A percentile compares a stretch with the other conserved stretches of the same genome.
phyloP scores from a whole-genome alignment of 2,797 vertebrate species.

The Gila robusta region DNA sequence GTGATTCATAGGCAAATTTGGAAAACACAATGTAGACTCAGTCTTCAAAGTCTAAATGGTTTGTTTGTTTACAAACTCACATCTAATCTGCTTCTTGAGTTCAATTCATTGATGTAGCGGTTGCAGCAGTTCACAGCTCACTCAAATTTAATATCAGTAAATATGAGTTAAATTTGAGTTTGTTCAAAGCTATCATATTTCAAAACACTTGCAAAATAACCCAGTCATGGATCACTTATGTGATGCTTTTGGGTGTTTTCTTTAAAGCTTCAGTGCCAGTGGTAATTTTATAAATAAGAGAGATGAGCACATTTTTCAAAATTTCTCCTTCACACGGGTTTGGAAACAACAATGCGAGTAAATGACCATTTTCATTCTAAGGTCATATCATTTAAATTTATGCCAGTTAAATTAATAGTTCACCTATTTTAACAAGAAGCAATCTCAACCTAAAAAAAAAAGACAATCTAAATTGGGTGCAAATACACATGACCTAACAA shows the following conservation, averaged over 20 bases:
- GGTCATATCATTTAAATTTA: no score
- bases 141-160: neutral
- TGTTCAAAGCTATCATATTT: neutral
- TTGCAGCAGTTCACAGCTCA: neutral
- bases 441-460: no score
- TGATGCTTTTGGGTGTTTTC: neutral
- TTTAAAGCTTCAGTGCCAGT: neutral
- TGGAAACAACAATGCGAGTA: neutral
- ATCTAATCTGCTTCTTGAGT: neutral
- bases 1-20: neutral
- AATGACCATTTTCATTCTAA: neutral
- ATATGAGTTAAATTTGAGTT: neutral
- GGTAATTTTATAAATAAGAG: neutral
- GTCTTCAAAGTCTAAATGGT: neutral
- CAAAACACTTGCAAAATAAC: neutral
- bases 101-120: neutral
- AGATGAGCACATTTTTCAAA: neutral
- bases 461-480: neutral
- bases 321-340: neutral
- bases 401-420: no score
- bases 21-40: neutral
- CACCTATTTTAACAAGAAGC: neutral
- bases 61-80: neutral
- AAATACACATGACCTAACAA: neutral
- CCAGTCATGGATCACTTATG: neutral